phyloP scores from a whole-genome alignment of 2,113 vertebrate species.

The Scophthalmus maximus region DNA sequence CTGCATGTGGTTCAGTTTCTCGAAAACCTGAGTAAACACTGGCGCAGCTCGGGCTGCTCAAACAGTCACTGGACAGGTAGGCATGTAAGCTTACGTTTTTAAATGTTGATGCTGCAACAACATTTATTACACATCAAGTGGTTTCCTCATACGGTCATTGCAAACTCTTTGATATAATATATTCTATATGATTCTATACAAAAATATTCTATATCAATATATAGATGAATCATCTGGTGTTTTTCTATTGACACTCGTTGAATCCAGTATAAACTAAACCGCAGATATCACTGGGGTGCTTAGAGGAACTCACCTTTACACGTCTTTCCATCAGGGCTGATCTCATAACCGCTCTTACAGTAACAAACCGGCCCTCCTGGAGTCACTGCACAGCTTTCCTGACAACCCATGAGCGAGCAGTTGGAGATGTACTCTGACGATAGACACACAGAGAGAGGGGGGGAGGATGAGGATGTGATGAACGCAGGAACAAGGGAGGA shows the following conservation, averaged over 20 bases:
- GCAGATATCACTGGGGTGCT: not conserved
- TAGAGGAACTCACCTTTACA: constrained; percentile 89
- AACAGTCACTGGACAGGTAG: not conserved
- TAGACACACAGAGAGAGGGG: not conserved
- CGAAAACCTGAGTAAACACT: constrained; percentile 25
- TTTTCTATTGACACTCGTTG: not conserved
- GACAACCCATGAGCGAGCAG: constrained; percentile 86
- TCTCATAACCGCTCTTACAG: constrained; percentile 91
- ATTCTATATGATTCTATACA: not conserved
- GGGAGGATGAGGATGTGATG: not conserved
- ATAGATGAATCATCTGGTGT: constrained; percentile 2
- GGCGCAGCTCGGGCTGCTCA: not conserved
- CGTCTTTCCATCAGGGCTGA: constrained; percentile 87
- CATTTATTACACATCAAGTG: not conserved
- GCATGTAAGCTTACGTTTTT: not conserved
- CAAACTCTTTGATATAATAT: not conserved
- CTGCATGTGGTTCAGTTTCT: not conserved
- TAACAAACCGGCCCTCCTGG: constrained; percentile 87
- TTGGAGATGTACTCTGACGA: constrained; percentile 85
- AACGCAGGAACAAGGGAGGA: not conserved
- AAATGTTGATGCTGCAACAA: not conserved
- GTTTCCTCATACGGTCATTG: not conserved
- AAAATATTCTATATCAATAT: not conserved
- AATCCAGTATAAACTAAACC: not conserved
- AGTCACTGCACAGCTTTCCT: constrained; percentile 90